Percentiles rank a stretch among this genome's conserved stretches.
These are phyloP conservation scores for Ciconia stormi DNA, from an alignment of 2,113 vertebrate genomes.

Conservation along the genomic window DNA sequence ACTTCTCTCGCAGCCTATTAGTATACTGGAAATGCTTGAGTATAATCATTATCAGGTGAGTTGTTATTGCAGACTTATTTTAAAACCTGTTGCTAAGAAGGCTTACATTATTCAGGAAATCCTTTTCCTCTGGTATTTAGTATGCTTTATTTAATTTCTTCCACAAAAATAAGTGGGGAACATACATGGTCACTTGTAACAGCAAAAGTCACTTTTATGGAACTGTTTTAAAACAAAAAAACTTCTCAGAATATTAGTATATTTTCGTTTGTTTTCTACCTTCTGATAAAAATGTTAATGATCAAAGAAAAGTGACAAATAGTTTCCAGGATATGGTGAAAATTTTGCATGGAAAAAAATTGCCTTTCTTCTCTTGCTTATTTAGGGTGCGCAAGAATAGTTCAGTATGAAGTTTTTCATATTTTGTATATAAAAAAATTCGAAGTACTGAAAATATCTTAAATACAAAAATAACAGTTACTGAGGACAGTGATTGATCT, in stretches of 20 bases:
- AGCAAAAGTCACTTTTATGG: not conserved
- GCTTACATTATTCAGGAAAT: not conserved
- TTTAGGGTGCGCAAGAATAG: not conserved
- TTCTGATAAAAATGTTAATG: fast-evolving
- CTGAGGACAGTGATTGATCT: slow-evolving; percentile 40
- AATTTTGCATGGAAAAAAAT: not conserved
- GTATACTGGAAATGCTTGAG: slow-evolving; percentile 97
- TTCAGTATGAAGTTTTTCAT: not conserved
- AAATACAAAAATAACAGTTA: slow-evolving; percentile 28
- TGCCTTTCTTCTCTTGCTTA: not conserved
- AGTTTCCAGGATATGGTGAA: not conserved
- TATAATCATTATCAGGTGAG: slow-evolving; percentile 97
- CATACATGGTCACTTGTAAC: fast-evolving
- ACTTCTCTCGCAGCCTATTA: slow-evolving; percentile 42
- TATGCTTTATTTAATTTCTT: not conserved
- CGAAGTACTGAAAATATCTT: not conserved
- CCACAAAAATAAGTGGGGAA: not conserved
- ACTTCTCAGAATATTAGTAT: fast-evolving
- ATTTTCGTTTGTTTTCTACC: not conserved
- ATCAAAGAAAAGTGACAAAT: not conserved
- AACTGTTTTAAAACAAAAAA: not conserved
- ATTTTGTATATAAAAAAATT: not conserved
- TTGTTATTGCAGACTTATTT: not conserved
- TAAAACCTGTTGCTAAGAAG: not conserved
- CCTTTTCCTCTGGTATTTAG: not conserved